Evolutionary conservation across 2,888 invertebrate species (phyloP).

Genomic region (Tyria jacobaeae): DNA sequence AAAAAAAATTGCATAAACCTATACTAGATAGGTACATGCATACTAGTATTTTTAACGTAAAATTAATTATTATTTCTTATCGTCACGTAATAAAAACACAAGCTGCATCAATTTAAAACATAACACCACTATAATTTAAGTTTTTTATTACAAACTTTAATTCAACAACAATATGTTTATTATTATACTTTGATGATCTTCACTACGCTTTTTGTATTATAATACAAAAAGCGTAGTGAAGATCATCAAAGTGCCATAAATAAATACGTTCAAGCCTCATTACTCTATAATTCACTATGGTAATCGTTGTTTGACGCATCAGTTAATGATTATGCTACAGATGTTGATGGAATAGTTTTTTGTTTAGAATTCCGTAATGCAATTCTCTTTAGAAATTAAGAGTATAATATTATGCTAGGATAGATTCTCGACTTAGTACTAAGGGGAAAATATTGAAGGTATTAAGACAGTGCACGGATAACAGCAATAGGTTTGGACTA

Average conservation of each 20-base stretch:
- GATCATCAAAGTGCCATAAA: conserved; percentile 63
- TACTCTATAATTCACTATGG: conserved; percentile 65
- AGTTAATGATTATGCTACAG: conserved; percentile 33
- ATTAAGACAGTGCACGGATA: too few species aligned
- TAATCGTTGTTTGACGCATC: conserved; percentile 55
- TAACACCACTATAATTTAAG: conserved; percentile 1
- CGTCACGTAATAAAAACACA: not conserved
- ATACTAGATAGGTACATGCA: too few species aligned
- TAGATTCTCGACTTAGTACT: not conserved
- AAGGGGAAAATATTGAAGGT: too few species aligned
- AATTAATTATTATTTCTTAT: not conserved
- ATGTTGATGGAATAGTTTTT: conserved; percentile 34
- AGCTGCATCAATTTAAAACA: not conserved
- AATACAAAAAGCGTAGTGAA: conserved; percentile 22
- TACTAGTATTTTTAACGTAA: not conserved
- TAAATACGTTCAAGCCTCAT: conserved; percentile 61
- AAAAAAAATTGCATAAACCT: too few species aligned
- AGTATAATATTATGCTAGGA: not conserved
- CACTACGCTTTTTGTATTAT: conserved; percentile 20
- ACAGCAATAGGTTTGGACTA: not conserved
- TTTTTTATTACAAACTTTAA: conserved; percentile 23
- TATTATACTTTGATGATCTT: conserved; percentile 60
- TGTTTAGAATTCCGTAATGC: conserved; percentile 38
- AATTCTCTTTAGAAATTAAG: not conserved
- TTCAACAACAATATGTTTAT: conserved; percentile 42